Evolutionary conservation across 2,888 invertebrate species (phyloP), one percentile per base, ranked within the genome.

Genomic region (Apoda limacodes): DNA sequence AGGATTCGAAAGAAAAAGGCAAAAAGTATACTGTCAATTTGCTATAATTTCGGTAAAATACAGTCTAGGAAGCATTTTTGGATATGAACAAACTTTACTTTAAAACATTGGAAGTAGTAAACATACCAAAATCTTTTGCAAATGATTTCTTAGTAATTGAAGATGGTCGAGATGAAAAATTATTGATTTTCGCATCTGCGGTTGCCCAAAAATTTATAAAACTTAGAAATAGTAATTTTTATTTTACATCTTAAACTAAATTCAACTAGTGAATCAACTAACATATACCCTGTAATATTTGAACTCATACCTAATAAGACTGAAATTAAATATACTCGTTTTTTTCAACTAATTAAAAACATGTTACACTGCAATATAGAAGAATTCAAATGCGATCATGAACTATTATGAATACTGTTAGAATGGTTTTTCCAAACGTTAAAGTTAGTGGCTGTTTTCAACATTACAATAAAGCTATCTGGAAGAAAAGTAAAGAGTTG

Each of bases 131-230:
- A 23, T 23, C 23, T n/a, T 23, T 23, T n/a, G 23, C 23, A 13
- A 23, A 23, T 12, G 23, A 23, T 23, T 23, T 23, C 11, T 23
- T 23, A 12, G 23, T 23, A 12, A 23, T 6, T 5, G 23, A 23
- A 4, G 23, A 23, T 23, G 23, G 10, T 9, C 23, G 23, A 7
- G 10, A 23, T 12, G 23, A 23, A 23, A 23, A 4, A 4, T 12
- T 23, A 23, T 23, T 23, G 23, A 23, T 23, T 23, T 22, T 22
- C 22, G 22, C 22, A 22, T 22, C 22, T 22, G 13, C 22, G 22
- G 22, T 22, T 22, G 23, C 23, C 23, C 11, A 13, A 23, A 23
- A 23, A 23, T 23, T 1, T 23, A 23, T 23, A 12, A 23, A 23
- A 13, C 13, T 7, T 23, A 5, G 23, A 12, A 23, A 23, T 12